These are phyloP conservation scores for Dione juno DNA, from an alignment of 2,888 invertebrate species.

Conservation along the genomic window DNA sequence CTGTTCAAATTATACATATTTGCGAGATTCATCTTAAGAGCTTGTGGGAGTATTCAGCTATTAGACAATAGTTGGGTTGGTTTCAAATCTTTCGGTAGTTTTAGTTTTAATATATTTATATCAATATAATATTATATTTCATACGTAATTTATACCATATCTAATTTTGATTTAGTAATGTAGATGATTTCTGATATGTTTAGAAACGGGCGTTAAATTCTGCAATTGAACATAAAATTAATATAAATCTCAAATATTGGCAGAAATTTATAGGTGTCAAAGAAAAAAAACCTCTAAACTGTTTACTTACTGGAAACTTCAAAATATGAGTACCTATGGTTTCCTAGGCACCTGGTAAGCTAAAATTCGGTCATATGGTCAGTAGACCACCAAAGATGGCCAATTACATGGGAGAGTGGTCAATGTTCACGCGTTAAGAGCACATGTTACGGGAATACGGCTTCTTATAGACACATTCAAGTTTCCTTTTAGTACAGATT, in stretches of 20 bases:
- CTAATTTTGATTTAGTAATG: neutral
- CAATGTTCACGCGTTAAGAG: slow-evolving; percentile 41
- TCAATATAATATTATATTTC: too few species aligned
- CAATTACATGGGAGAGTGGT: slow-evolving; percentile 63
- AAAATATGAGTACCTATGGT: slow-evolving; percentile 50
- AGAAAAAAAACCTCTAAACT: neutral
- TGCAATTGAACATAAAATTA: too few species aligned
- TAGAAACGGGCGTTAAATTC: neutral
- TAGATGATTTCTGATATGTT: neutral
- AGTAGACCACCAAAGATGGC: slow-evolving; percentile 58
- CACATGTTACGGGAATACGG: slow-evolving; percentile 19
- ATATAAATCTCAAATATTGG: neutral
- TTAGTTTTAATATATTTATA: neutral
- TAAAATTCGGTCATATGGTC: slow-evolving; percentile 58
- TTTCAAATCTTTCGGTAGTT: neutral
- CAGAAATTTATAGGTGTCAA: neutral
- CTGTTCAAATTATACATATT: slow-evolving; percentile 64
- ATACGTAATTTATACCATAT: neutral
- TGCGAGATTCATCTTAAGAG: slow-evolving; percentile 35
- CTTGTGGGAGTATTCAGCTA: slow-evolving; percentile 32
- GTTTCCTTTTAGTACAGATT: neutral
- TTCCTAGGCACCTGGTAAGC: slow-evolving; percentile 53
- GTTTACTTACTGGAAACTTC: slow-evolving; percentile 16
- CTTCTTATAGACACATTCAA: slow-evolving; percentile 19
- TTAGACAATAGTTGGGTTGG: slow-evolving; percentile 7